Evolutionary conservation across 1,140 invertebrate species (phyloP), one percentile per base, ranked within the genome.

Genomic region (Protaetia brevitarsis): DNA sequence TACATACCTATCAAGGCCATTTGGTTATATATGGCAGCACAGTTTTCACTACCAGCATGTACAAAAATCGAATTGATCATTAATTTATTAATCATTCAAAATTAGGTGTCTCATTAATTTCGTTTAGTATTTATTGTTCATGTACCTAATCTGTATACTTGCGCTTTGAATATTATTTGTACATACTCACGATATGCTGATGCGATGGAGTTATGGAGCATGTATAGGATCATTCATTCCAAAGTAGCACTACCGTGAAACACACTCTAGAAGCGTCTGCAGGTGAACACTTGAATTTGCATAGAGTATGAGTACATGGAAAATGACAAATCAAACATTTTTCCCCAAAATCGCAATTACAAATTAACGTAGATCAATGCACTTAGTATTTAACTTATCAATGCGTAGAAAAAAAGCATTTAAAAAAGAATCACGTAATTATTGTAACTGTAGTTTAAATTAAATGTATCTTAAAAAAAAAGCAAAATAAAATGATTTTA

Each of bases 31-130:
- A 21, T 29, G 41, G 64, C 23, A 58, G 37, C 45, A 65, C 60
- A 62, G 19, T 34, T 45, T 65, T 45, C 37, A 21, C 10, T 65
- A 45, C 57, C 58, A 51, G 64, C 64, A 65, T 65, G 64, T 65
- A 56, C 27, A 41, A 58, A 26, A 45, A 30, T 26, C 23, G 16
- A 13, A 19, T 21, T 13, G n/a, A 65, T 34, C 37, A 64, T 57
- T 11, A 56, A 29, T 61, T 19, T 34, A 61, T 31, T 37, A 62
- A 62, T 62, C 60, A 62, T 62, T 19, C 41, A 21, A 13, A 45
- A 16, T 21, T 19, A 45, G 41, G 41, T 45, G n/a, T 45, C 41
- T 45, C 41, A 45, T 21, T 21, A 6, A 45, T 45, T 45, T 21
- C 19, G 19, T 45, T 45, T 45, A 45, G 41, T 45, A 45, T 45